A percentile compares a stretch with the other conserved stretches of the same genome.
Conservation (phyloP, 1,140 invertebrate genomes). For the Wasmannia auropunctata region DNA sequence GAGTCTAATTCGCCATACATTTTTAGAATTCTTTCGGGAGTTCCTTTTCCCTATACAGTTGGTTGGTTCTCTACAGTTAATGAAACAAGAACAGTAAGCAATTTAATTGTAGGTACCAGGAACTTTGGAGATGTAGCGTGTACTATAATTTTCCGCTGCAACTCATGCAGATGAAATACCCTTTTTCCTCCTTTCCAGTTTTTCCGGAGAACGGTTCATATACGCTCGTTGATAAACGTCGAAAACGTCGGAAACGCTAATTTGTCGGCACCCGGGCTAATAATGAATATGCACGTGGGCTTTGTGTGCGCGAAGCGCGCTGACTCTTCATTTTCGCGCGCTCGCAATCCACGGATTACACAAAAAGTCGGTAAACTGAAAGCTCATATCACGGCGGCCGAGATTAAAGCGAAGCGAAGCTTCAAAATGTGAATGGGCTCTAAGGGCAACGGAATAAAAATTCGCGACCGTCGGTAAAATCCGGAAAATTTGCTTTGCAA, state of each 20-base stretch:
- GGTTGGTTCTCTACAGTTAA: background rate
- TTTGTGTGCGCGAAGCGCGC: slow-evolving; percentile 3
- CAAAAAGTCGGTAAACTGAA: slow-evolving; percentile 31
- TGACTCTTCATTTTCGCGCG: slow-evolving; percentile 29
- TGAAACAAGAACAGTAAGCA: background rate
- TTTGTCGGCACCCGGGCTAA: background rate
- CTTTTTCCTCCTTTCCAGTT: background rate
- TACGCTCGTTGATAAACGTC: background rate
- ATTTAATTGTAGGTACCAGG: background rate
- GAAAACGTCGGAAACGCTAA: background rate
- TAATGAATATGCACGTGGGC: slow-evolving; percentile 48
- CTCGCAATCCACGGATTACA: slow-evolving; percentile 7
- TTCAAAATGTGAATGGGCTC: slow-evolving; percentile 9
- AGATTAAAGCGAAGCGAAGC: slow-evolving; percentile 42
- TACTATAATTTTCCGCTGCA: background rate
- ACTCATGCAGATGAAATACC: background rate
- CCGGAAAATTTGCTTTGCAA: slow-evolving; percentile 50
- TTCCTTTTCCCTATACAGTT: background rate
- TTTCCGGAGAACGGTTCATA: background rate
- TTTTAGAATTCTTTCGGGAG: background rate
- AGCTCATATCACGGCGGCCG: slow-evolving; percentile 41
- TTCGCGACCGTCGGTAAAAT: slow-evolving; percentile 31
- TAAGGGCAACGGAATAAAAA: slow-evolving; percentile 39
- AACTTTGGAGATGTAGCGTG: background rate
- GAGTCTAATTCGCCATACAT: background rate